Base-by-base conservation (phyloP, 1,140 invertebrate species). In the Mesaphorura yosii region DNA sequence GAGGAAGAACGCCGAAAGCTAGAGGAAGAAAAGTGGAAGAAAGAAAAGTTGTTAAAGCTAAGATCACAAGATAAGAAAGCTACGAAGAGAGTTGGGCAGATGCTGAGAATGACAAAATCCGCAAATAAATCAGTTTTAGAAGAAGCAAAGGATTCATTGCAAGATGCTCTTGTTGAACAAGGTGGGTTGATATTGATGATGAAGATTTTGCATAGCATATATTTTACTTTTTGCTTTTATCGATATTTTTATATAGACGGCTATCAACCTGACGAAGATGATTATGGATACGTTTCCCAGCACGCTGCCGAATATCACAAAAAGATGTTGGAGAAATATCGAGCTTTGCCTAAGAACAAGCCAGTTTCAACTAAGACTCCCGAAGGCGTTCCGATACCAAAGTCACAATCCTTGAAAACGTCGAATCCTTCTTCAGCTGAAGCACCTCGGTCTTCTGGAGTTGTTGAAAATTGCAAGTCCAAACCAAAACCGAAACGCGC, bases 261-360 rank as follows among this genome's bases (percentile, higher is more conserved):
- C 4, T 76, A 76, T n/a, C 84, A 87, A 64, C 83, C 83, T 0
- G 86, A 89, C 65, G 84, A 88, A 67, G 88, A 91, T 74, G 87
- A 91, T 66, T 91, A 90, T 67, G 83, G 87, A 4, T 91, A 88
- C 66, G 83, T 83, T 15, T 89, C 86, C 0, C 81, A 82, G 62
- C 82, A 82, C 66, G 83, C 86, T 1, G 78, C 82, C 48, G 80
- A 80, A 26, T 76, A 84, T 57, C 88, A 88, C 68, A 77, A 81
- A 55, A 84, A 86, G 66, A 78, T 90, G 68, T 84, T 89, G 73
- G 79, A 83, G 51, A 87, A 88, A 67, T 88, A 86, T 58, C 81
- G 76, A 59, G 78, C 74, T 64, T 69, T 80, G 56, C 81, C 81
- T 40, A 55, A 62, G 29, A 75, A 79, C 46, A 59, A 51, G 38